phyloP scores from a whole-genome alignment of 2,888 invertebrate genomes.

The Tetramorium bicarinatum region DNA sequence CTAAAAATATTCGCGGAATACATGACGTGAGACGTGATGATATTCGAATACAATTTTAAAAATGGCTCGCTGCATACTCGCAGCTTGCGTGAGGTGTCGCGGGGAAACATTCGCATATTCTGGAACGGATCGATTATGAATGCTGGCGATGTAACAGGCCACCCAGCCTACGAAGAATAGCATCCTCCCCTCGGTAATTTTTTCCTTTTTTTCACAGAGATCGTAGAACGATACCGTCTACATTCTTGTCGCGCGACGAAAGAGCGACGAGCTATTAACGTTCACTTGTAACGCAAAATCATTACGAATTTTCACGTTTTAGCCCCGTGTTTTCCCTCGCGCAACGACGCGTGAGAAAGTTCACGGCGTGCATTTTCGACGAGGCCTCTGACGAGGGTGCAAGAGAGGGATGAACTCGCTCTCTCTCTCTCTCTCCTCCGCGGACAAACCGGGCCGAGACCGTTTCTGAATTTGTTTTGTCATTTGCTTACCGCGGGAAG shows the following conservation, averaged over 20 bases:
- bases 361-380: conserved; percentile 6
- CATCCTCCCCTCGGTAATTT: conserved; percentile 22
- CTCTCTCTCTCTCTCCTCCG: background rate
- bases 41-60: background rate
- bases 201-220: conserved; percentile 20
- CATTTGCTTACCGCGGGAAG: conserved; percentile 33
- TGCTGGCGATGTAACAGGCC: conserved; percentile 22
- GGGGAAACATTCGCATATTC: background rate
- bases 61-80: background rate
- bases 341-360: conserved; percentile 12
- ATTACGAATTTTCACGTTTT: conserved; percentile 1
- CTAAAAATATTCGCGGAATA: background rate
- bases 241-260: conserved; percentile 15
- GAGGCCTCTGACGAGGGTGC: background rate
- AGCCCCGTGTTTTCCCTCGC: conserved; percentile 19
- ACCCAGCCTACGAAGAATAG: conserved; percentile 48
- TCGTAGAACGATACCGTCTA: conserved; percentile 59
- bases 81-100: background rate
- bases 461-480: conserved; percentile 54
- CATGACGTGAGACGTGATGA: background rate
- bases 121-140: conserved; percentile 32
- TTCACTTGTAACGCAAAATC: conserved; percentile 10
- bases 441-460: conserved; percentile 4
- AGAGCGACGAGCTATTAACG: conserved; percentile 36
- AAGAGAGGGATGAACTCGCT: conserved; percentile 4